Percentiles rank a stretch among this genome's conserved stretches.
These are phyloP conservation scores for Baronia brevicornis DNA, from an alignment of 2,888 invertebrate genomes.

Conservation along the genomic window DNA sequence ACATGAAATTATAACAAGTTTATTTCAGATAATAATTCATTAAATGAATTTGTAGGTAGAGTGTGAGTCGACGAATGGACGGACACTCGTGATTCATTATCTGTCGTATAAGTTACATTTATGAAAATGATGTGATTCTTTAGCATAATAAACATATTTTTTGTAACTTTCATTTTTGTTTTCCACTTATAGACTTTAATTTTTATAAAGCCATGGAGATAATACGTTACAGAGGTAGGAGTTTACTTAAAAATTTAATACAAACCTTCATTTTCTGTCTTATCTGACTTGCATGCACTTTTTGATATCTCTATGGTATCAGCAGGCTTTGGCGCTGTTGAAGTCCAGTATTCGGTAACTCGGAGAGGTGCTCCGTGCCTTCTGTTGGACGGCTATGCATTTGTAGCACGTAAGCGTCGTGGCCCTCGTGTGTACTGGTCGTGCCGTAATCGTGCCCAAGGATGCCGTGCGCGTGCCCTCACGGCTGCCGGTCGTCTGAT, in stretches of 20 bases:
- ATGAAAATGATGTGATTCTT: constrained; percentile 20
- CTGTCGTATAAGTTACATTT: constrained; percentile 12
- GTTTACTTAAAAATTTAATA: neutral
- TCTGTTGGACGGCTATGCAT: constrained; percentile 51
- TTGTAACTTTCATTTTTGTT: constrained; percentile 12
- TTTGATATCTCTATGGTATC: constrained; percentile 5
- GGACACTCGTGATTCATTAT: too few relatives aligned
- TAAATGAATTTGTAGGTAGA: constrained; percentile 13
- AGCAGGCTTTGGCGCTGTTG: constrained; percentile 31
- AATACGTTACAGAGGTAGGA: neutral
- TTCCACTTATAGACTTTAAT: neutral
- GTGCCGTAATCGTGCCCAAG: constrained; percentile 45
- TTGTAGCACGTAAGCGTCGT: constrained; percentile 59
- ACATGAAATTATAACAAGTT: too few relatives aligned
- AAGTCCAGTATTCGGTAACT: constrained; percentile 57
- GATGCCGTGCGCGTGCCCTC: constrained; percentile 55
- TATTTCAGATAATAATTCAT: constrained; percentile 10
- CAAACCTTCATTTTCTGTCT: too few relatives aligned
- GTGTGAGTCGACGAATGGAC: neutral
- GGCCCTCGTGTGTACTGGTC: constrained; percentile 63
- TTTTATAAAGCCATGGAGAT: neutral
- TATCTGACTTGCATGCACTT: too few relatives aligned
- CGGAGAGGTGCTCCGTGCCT: constrained; percentile 62
- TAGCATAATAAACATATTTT: constrained; percentile 23
- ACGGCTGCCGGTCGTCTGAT: constrained; percentile 49